Evolutionary conservation across 2,113 vertebrate genomes (phyloP).

Genomic region (Bubalus kerabau): DNA sequence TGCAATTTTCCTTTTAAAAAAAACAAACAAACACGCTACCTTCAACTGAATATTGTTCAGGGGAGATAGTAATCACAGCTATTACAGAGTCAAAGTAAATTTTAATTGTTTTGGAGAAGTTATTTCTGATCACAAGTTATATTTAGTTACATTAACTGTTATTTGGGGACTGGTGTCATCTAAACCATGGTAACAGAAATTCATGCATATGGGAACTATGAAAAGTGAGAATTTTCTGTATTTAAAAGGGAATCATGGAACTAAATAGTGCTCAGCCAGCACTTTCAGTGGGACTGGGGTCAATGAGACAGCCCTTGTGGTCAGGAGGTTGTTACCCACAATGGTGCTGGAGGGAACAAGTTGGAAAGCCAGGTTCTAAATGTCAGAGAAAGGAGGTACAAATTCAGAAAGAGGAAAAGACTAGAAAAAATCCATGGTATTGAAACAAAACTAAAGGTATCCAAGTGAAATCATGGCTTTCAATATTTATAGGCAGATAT

Average conservation of each 20-base stretch:
- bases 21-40: background rate
- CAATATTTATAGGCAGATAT: background rate
- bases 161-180: background rate
- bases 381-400: background rate
- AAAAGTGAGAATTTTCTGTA: background rate
- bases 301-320: background rate
- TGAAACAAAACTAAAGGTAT: background rate
- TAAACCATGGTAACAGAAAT: slow-evolving; percentile 28
- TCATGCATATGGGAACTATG: background rate
- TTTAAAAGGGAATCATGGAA: slow-evolving; percentile 14
- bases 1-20: background rate
- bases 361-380: background rate
- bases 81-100: background rate
- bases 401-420: background rate
- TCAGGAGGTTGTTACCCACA: background rate
- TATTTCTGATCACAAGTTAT: background rate
- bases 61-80: background rate
- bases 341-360: background rate
- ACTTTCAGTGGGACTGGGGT: background rate
- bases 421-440: background rate
- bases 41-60: background rate
- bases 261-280: background rate
- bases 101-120: background rate
- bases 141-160: slow-evolving; percentile 13
- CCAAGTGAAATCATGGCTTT: slow-evolving; percentile 5